Evolutionary conservation across 2,888 invertebrate species (phyloP).

Genomic region (Apamea monoglypha): DNA sequence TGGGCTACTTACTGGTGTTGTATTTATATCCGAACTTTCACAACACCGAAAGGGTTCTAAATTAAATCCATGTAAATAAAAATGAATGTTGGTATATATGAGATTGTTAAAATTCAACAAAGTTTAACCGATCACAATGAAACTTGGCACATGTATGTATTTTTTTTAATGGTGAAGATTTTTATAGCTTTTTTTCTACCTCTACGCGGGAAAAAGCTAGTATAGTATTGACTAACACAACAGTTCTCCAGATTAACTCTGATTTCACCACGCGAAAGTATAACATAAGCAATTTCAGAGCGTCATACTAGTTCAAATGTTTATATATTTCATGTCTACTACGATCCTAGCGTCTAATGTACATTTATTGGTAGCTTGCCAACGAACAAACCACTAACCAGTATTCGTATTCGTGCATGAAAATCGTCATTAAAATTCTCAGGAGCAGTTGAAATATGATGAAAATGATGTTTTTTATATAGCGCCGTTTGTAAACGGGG

Average conservation of each 20-base stretch:
- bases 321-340: constrained; percentile 33
- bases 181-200: background rate
- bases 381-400: constrained; percentile 34
- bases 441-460: constrained; percentile 19
- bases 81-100: too few species aligned
- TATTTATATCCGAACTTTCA: background rate
- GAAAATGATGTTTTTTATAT: constrained; percentile 25
- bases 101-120: too few species aligned
- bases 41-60: background rate
- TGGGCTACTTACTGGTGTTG: background rate
- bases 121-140: background rate
- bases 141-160: background rate
- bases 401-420: constrained; percentile 15
- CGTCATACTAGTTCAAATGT: constrained; percentile 40
- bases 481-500: constrained; percentile 39
- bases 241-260: background rate
- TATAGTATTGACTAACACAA: background rate
- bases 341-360: constrained; percentile 27
- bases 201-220: background rate
- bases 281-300: constrained; percentile 7
- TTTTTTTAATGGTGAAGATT: background rate
- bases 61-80: too few species aligned
- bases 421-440: constrained; percentile 27
- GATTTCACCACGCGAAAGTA: background rate
- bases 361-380: constrained; percentile 52